Percentiles rank a stretch among this genome's conserved stretches.
Conservation (phyloP, 2,888 invertebrate genomes). For the Abscondita cerata region DNA sequence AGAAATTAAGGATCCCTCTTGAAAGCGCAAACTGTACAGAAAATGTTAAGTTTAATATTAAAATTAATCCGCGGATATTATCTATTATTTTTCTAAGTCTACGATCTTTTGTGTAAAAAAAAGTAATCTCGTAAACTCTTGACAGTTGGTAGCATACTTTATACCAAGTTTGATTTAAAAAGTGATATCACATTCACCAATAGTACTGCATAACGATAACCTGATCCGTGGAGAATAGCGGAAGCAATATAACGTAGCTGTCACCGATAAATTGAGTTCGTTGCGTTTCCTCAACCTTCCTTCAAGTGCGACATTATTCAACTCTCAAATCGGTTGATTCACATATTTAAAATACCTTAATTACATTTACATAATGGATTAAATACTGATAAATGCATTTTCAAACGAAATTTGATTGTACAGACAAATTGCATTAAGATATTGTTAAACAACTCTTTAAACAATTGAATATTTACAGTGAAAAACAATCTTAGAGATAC, state of each 20-base stretch:
- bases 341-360: constrained; percentile 29
- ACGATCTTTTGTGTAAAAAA: background rate
- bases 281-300: constrained; percentile 23
- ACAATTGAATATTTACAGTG: constrained; percentile 31
- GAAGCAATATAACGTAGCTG: constrained; percentile 49
- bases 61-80: background rate
- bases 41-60: constrained; percentile 2
- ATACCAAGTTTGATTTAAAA: constrained; percentile 37
- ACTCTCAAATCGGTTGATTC: constrained; percentile 20
- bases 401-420: too few species aligned
- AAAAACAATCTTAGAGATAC: constrained; percentile 23
- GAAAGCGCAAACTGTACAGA: background rate
- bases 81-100: background rate
- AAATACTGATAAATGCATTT: too few species aligned
- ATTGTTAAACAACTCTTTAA: constrained; percentile 24
- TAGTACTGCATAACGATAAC: constrained; percentile 50
- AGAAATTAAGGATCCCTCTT: constrained; percentile 7
- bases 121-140: background rate
- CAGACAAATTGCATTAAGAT: constrained; percentile 18
- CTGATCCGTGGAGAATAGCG: constrained; percentile 47
- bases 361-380: constrained; percentile 35
- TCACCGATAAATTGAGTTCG: constrained; percentile 39
- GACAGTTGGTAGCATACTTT: constrained; percentile 19
- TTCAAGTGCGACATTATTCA: constrained; percentile 15
- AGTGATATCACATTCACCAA: constrained; percentile 44